Evolutionary conservation across 2,888 invertebrate species (phyloP).

Genomic region (Hecatera dysodea): DNA sequence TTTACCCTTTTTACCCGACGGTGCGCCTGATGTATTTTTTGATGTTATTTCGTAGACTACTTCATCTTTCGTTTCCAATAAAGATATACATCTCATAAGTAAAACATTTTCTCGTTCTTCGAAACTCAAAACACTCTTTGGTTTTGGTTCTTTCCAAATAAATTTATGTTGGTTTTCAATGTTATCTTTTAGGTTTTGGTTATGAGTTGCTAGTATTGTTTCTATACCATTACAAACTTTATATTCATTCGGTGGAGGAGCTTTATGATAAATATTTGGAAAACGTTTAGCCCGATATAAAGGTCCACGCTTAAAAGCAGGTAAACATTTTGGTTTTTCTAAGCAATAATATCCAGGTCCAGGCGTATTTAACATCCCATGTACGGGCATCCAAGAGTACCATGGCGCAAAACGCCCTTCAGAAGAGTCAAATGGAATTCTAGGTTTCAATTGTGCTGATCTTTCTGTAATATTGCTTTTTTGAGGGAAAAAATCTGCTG

Average conservation of each 20-base stretch:
- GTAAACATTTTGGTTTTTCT: constrained; percentile 74
- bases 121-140: constrained; percentile 64
- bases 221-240: constrained; percentile 76
- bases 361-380: constrained; percentile 73
- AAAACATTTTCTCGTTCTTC: constrained; percentile 74
- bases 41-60: constrained; percentile 19
- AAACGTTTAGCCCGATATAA: constrained; percentile 77
- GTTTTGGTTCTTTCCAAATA: constrained; percentile 69
- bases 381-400: constrained; percentile 80
- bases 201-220: constrained; percentile 79
- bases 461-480: constrained; percentile 53
- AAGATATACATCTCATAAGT: constrained; percentile 74
- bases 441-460: constrained; percentile 68
- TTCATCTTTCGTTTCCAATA: constrained; percentile 70
- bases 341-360: constrained; percentile 79
- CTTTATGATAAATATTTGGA: constrained; percentile 41
- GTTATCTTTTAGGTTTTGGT: constrained; percentile 76
- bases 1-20: background rate
- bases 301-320: constrained; percentile 80
- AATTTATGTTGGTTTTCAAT: constrained; percentile 74
- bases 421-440: constrained; percentile 81
- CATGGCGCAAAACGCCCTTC: constrained; percentile 82
- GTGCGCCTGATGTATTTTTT: background rate
- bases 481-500: constrained; percentile 75
- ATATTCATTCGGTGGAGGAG: constrained; percentile 82